phyloP scores from a whole-genome alignment of 2,113 vertebrate genomes.

The Pristiophorus japonicus region DNA sequence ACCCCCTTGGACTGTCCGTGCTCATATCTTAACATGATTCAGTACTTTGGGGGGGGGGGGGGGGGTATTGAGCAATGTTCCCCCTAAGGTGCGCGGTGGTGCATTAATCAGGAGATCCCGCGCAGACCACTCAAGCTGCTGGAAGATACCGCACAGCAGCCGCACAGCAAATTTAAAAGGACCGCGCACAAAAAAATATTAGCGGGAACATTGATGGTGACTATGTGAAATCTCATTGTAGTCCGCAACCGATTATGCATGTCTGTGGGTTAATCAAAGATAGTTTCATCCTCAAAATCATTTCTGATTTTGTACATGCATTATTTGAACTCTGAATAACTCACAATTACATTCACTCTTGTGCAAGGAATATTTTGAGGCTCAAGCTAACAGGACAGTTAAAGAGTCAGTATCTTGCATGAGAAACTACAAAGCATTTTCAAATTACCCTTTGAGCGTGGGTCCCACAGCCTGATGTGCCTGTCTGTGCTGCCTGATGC shows the following conservation, averaged over 20 bases:
- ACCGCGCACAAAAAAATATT: no score
- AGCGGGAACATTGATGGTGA: no score
- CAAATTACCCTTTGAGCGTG: slow-evolving; percentile 77
- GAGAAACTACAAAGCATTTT: neutral
- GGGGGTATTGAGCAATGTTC: no score
- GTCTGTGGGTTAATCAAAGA: no score
- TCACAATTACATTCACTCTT: neutral
- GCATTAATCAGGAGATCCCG: no score
- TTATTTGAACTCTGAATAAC: neutral
- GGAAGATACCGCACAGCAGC: no score
- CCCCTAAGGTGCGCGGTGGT: no score
- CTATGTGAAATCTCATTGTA: no score
- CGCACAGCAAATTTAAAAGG: no score
- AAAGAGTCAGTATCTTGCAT: neutral
- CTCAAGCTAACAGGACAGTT: neutral
- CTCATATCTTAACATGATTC: no score
- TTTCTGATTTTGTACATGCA: neutral
- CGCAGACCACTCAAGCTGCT: no score
- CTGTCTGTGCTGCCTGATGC: slow-evolving; percentile 88
- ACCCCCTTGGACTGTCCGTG: neutral
- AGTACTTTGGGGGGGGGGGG: no score
- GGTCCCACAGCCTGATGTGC: slow-evolving; percentile 90
- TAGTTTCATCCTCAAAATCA: neutral
- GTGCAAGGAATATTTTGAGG: neutral
- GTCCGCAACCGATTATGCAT: neutral